Base-by-base conservation (phyloP, 2,888 invertebrate species). In the Chalcosyrphus nemorum region DNA sequence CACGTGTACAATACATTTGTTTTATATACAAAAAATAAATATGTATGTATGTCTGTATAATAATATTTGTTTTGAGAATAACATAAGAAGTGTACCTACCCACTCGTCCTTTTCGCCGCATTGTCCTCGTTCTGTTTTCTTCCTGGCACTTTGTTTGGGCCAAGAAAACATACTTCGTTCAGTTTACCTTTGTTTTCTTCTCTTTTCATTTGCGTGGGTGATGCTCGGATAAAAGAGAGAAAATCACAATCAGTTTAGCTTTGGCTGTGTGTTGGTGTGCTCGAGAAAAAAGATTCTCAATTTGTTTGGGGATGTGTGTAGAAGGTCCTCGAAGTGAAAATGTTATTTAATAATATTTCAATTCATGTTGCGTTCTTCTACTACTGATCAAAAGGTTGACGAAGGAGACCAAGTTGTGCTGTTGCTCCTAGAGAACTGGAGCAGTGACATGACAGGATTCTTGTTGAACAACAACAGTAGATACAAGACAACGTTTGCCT, bases 1-100 rank as follows among this genome's bases (percentile, higher is more conserved):
- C 72, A 59, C 71, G 71, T 59, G 61, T 61, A 66, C 57, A 65
- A 52, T 54, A 54, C 29, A 56, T 65, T 65, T 56, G 54, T 56
- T 74, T 56, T 65, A 57, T 74, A 27, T 35, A 13, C 17, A 15
- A 71, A 57, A 56, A 32, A 29, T 41, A 47, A 47, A 38, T 24
- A 7, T 15, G 21, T 2, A 29, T n/a, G 6, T 19, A 32, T n/a
- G 17, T 29, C 27, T 24, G 13, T 43, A 57, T 56, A 65, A 65
- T 57, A 56, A 66, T 50, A 38, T 75, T 66, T 66, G 57, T 50
- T 27, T 59, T 41, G 50, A 29, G 41, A 50, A 75, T 59, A 75
- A 27, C 19, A 43, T 45, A 50, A 52, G 56, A 65, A 47, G 47
- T 50, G 45, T 50, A 24, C 47, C n/a, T 19, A 15, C 21, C 27